Evolutionary conservation across 2,888 invertebrate species (phyloP), one percentile per base, ranked within the genome.

Genomic region (Bruchidius siliquastri): DNA sequence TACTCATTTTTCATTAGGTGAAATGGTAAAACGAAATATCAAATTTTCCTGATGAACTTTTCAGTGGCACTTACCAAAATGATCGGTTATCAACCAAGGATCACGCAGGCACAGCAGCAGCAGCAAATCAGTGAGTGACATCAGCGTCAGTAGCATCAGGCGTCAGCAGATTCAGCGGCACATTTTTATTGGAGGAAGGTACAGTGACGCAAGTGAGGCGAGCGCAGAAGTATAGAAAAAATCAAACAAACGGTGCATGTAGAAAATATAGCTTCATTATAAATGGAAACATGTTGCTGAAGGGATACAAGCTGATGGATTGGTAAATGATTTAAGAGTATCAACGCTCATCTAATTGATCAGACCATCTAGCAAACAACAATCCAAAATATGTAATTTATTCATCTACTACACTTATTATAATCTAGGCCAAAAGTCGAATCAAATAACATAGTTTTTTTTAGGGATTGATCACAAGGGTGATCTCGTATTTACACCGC

Each of bases 221-320:
- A 86, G 85, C 86, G 86, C 79, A 86, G 86, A 86, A 83, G 84
- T 86, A 86, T 86, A 87, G 86, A 87, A 86, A 86, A 85, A 86
- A 85, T 85, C 82, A 86, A 86, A 86, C 84, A 86, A 87, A 87
- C 81, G 85, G 86, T 87, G 87, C 86, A 84, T 86, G 82, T 86
- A 87, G 86, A 87, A 86, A 86, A 86, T 83, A 49, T 49, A 84
- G 83, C 85, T 84, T 82, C 81, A 49, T 49, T 49, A 49, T 78
- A 82, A 77, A 49, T 49, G 49, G 13, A 13, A 49, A 49, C 49
- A 49, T 49, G 49, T 49, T 49, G 49, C 6, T 49, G 49, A 49
- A 13, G 1, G 49, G 1, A n/a, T 1, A 49, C 49, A 49, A 49
- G 49, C 49, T 49, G 49, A 49, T 49, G 49, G 49, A 49, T 49